Percentiles rank a stretch among this genome's conserved stretches.
These are phyloP conservation scores for Sander lucioperca DNA, from an alignment of 2,113 vertebrate genomes.

Conservation along the genomic window DNA sequence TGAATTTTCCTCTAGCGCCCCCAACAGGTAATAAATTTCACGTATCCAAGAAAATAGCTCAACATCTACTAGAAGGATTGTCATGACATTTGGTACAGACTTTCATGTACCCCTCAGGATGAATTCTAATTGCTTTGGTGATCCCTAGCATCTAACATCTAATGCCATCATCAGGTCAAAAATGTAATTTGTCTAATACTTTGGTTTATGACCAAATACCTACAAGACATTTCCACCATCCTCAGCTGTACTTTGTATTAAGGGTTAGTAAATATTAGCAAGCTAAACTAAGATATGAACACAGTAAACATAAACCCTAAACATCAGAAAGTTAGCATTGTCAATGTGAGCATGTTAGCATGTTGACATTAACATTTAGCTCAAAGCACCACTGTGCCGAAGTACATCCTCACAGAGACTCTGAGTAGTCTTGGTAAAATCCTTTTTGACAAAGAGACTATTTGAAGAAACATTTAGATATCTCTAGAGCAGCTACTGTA, in stretches of 20 bases:
- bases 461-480: neutral
- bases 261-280: neutral
- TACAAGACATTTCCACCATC: neutral
- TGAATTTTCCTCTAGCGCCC: too few relatives aligned
- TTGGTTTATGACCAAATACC: neutral
- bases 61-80: too few relatives aligned
- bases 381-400: neutral
- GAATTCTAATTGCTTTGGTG: neutral
- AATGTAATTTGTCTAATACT: neutral
- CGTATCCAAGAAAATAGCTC: too few relatives aligned
- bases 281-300: neutral
- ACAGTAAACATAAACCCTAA: neutral
- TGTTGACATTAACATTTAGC: neutral
- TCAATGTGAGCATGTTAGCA: neutral
- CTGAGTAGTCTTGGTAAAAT: neutral
- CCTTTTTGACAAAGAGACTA: neutral
- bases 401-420: neutral
- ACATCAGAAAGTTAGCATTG: neutral
- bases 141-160: neutral
- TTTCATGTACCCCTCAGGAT: too few relatives aligned
- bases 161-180: neutral
- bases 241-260: neutral
- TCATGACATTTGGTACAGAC: too few relatives aligned
- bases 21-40: too few relatives aligned
- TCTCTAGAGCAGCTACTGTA: neutral